Base-by-base conservation (phyloP, 2,113 vertebrate genomes). In the Apteryx owenii region DNA sequence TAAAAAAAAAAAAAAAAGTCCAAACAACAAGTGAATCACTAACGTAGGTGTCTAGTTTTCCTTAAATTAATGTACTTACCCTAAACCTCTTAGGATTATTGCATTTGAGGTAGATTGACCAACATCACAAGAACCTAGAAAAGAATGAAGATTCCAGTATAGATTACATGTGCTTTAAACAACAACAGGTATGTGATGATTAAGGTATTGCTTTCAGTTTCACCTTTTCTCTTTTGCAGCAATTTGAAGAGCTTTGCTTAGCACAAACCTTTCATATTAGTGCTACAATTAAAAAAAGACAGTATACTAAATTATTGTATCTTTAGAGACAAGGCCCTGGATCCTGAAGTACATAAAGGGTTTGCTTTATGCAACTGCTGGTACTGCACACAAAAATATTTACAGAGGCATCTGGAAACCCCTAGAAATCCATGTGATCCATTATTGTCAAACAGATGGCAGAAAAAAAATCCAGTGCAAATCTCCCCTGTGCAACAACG, bases 61-160 rank as follows among this genome's bases (percentile, higher is more conserved):
- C 33, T 21, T 20, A 4, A 46, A 21, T 75, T n/a, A 23, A 26
- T 15, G n/a, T 46, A 84, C 98, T 96, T 95, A 99, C 99, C 99
- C 99, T 40, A 99, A 93, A 54, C 99, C 99, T 80, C 96, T 99
- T 79, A 99, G 97, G 12, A 65, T 80, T 81, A 99, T 98, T 71
- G 97, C 95, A 31, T 97, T 98, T 9, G 97, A 97, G 7, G 97
- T 89, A 76, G 97, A 97, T 38, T 98, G 97, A 18, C 99, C 99
- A 21, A 98, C 95, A 16, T 98, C 98, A 96, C 98, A 98, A 5
- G 98, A 98, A 76, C 99, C 99, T 99, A 90, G 56, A 97, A 93
- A 48, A 36, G 22, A 91, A 89, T 58, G 26, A 77, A 26, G 31
- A 46, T 46, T 64, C 16, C 8, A 54, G 17, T 20, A 36, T 69